Evolutionary conservation across 2,888 invertebrate species (phyloP).

Genomic region (Latheticus oryzae): DNA sequence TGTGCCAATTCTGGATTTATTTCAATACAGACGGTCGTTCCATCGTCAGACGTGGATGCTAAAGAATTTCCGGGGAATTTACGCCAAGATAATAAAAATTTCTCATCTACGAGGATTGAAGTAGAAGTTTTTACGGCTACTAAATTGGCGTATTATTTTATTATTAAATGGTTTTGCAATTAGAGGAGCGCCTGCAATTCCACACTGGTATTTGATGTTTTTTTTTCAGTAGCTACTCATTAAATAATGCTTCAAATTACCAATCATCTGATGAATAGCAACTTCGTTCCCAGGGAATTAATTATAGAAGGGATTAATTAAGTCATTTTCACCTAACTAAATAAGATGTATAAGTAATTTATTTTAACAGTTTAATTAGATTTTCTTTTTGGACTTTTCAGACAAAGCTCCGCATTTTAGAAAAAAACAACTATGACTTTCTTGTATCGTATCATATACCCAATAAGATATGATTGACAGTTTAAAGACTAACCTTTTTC

Average conservation of each 20-base stretch:
- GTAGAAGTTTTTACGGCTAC: slow-evolving; percentile 7
- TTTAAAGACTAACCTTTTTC: too few relatives aligned
- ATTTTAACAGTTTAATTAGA: slow-evolving; percentile 6
- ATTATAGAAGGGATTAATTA: slow-evolving; percentile 18
- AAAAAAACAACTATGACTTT: too few relatives aligned
- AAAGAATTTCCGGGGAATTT: slow-evolving; percentile 23
- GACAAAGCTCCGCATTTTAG: too few relatives aligned
- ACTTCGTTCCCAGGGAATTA: slow-evolving; percentile 7
- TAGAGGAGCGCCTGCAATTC: too few relatives aligned
- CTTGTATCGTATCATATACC: too few relatives aligned
- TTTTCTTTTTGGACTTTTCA: background rate
- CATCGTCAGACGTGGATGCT: slow-evolving; percentile 12
- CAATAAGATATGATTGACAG: too few relatives aligned
- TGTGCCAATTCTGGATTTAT: slow-evolving; percentile 15
- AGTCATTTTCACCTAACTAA: slow-evolving; percentile 1
- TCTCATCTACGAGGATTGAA: background rate
- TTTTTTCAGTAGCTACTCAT: slow-evolving; percentile 4
- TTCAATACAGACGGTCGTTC: slow-evolving; percentile 16
- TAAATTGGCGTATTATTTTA: too few relatives aligned
- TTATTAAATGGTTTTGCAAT: too few relatives aligned
- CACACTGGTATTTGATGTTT: too few relatives aligned
- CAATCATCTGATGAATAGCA: background rate
- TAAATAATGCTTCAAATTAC: slow-evolving; percentile 12
- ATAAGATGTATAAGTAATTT: slow-evolving; percentile 5
- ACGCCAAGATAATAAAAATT: slow-evolving; percentile 28